Percentiles rank a stretch among this genome's conserved stretches.
Evolutionary conservation across 2,797 vertebrate species (phyloP).

Genomic region (Gila robusta): DNA sequence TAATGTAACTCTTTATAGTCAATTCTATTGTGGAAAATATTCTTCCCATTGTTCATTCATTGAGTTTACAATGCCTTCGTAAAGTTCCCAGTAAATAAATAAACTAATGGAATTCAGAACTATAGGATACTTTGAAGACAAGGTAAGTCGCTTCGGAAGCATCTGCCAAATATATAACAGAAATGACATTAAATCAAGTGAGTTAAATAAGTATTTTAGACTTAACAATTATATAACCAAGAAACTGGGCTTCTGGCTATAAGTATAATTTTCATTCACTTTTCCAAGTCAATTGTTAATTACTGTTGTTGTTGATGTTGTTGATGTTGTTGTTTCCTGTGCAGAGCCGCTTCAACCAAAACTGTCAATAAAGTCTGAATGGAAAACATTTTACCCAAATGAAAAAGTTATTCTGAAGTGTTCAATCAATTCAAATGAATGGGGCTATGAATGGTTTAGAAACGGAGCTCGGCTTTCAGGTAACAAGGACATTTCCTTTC

Average conservation of each 20-base stretch:
- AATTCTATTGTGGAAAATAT: not conserved
- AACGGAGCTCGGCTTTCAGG: rapidly evolving
- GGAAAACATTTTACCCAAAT: constrained; percentile 39
- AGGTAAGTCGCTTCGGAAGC: not conserved
- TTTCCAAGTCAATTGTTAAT: not conserved
- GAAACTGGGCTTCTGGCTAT: not conserved
- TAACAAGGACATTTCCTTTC: not conserved
- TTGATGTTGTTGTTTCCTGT: not conserved
- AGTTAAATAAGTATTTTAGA: not conserved
- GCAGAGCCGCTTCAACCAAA: not conserved
- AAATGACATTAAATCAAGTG: not conserved
- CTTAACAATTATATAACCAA: not conserved
- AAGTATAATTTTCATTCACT: not conserved
- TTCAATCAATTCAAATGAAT: constrained; percentile 7
- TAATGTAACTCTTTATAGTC: not conserved
- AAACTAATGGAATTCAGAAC: not conserved
- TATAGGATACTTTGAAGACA: not conserved
- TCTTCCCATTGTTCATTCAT: not conserved
- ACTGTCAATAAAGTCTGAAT: not conserved
- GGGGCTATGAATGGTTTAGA: constrained; percentile 50
- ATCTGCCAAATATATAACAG: not conserved
- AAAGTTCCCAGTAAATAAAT: not conserved
- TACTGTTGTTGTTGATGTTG: not conserved
- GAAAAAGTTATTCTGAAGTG: constrained; percentile 55
- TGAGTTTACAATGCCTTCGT: not conserved